These are phyloP conservation scores for Xiphophorus couchianus DNA, from an alignment of 2,113 vertebrate species.

Conservation along the genomic window DNA sequence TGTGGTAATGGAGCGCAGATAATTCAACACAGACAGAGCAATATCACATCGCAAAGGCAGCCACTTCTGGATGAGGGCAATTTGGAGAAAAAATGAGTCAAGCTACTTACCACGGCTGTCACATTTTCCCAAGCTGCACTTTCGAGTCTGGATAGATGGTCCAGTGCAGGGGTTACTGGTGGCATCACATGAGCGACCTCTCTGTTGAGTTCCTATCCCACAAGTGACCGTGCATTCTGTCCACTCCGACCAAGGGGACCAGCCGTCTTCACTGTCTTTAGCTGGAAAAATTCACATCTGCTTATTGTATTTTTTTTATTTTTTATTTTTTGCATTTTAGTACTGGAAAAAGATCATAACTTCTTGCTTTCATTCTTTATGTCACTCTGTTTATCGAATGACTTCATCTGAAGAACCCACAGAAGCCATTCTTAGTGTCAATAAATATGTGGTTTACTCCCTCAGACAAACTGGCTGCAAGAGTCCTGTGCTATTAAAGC, in stretches of 20 bases:
- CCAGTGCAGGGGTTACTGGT: slow-evolving; percentile 93
- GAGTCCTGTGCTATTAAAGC: slow-evolving; percentile 52
- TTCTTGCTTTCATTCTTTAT: slow-evolving; percentile 32
- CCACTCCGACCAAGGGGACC: slow-evolving; percentile 99
- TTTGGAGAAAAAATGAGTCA: slow-evolving; percentile 18
- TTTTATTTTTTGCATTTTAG: slow-evolving; percentile 8
- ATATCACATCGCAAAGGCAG: background rate
- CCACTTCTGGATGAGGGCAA: slow-evolving; percentile 26
- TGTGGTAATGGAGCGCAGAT: background rate
- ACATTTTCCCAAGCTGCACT: slow-evolving; percentile 91
- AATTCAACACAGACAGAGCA: slow-evolving; percentile 7
- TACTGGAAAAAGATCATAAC: slow-evolving; percentile 4
- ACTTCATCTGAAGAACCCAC: slow-evolving; percentile 59
- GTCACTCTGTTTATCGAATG: slow-evolving; percentile 50
- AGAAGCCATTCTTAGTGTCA: slow-evolving; percentile 57
- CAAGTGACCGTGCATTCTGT: slow-evolving; percentile 95
- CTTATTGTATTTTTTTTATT: background rate
- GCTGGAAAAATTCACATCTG: slow-evolving; percentile 67
- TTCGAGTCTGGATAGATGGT: slow-evolving; percentile 94
- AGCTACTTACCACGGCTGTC: slow-evolving; percentile 89
- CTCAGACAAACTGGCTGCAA: slow-evolving; percentile 55
- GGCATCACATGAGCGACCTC: slow-evolving; percentile 94
- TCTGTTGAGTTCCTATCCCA: slow-evolving; percentile 95
- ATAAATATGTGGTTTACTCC: slow-evolving; percentile 58
- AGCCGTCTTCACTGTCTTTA: slow-evolving; percentile 87